Percentiles rank a stretch among this genome's conserved stretches.
phyloP scores from a whole-genome alignment of 2,113 vertebrate genomes.

The Gallinago media region DNA sequence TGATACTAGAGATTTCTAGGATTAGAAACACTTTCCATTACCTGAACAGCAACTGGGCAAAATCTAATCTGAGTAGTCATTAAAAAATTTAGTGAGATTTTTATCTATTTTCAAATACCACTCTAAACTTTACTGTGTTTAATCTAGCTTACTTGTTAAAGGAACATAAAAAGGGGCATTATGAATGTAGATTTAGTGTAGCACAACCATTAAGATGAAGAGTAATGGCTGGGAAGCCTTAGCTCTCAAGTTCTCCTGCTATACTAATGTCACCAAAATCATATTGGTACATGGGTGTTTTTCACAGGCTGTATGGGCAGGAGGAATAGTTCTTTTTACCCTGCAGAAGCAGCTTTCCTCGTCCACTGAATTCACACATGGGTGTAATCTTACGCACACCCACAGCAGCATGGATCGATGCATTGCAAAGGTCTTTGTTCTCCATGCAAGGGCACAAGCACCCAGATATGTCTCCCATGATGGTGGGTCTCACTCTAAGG shows the following conservation, averaged over 20 bases:
- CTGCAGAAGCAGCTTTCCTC: neutral
- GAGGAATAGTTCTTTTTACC: neutral
- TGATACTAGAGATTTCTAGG: neutral
- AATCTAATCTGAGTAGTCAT: constrained; percentile 23
- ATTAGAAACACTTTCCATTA: constrained; percentile 23
- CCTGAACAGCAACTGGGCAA: constrained; percentile 4
- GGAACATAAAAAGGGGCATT: constrained; percentile 35
- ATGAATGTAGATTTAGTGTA: constrained; percentile 31
- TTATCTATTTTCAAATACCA: constrained; percentile 55
- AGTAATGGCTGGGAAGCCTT: constrained; percentile 24
- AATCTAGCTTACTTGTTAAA: constrained; percentile 47
- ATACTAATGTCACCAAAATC: neutral
- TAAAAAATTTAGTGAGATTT: constrained; percentile 32
- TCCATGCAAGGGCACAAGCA: neutral
- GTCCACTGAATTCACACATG: neutral
- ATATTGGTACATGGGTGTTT: neutral
- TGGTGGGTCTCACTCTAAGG: neutral
- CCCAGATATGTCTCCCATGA: neutral
- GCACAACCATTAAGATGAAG: neutral
- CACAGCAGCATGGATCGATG: neutral
- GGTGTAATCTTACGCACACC: neutral
- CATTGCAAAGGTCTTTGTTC: neutral
- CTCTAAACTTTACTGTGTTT: constrained; percentile 32
- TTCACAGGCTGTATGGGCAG: neutral
- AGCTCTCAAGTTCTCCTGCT: neutral